Percentiles rank a stretch among this genome's conserved stretches.
Evolutionary conservation across 2,113 vertebrate genomes (phyloP).

Genomic region (Peromyscus leucopus): DNA sequence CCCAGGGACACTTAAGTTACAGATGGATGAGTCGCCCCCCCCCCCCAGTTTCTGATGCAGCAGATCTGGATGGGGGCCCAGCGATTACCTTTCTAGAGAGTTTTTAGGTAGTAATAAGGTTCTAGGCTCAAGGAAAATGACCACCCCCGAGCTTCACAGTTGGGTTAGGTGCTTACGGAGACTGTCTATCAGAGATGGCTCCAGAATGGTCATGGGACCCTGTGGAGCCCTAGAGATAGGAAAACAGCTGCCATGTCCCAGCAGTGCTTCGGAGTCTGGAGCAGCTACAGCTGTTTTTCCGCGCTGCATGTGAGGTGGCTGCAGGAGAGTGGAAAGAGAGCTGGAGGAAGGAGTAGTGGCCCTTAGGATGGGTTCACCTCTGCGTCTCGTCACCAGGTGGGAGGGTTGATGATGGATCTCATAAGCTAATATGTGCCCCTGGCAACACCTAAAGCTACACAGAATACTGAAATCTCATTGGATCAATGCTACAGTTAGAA

Average conservation of each 20-base stretch:
- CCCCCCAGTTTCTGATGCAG: not conserved
- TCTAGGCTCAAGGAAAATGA: not conserved
- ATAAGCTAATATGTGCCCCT: accelerated
- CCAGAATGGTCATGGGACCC: not conserved
- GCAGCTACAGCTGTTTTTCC: not conserved
- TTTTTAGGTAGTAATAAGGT: not conserved
- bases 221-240: not conserved
- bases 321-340: not conserved
- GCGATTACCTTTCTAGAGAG: not conserved
- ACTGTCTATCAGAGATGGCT: not conserved
- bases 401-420: accelerated
- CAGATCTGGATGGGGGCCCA: not conserved
- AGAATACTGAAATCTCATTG: not conserved
- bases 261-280: too few relatives aligned
- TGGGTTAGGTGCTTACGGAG: too few relatives aligned
- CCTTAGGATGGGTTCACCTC: too few relatives aligned
- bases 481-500: accelerated
- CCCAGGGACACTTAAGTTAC: not conserved
- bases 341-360: accelerated
- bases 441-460: not conserved
- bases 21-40: not conserved
- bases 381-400: accelerated
- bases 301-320: not conserved
- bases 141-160: not conserved
- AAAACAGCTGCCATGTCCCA: not conserved